These are phyloP conservation scores for Toxotes lorentzi DNA, from an alignment of 2,797 vertebrate species.

Conservation along the genomic window DNA sequence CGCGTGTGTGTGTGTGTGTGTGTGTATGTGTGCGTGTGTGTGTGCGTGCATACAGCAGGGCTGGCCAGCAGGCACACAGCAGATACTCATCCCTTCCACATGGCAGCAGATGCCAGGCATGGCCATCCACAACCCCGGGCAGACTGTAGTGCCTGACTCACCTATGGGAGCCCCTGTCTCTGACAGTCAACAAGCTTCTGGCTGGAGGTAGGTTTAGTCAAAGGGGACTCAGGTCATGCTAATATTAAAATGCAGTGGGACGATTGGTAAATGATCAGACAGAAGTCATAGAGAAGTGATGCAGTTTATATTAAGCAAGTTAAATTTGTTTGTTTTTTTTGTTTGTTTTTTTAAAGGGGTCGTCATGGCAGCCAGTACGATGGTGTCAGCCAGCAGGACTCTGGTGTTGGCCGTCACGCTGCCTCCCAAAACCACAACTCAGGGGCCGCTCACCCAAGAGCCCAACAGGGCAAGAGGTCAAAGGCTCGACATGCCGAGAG, in stretches of 20 bases:
- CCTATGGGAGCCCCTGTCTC: conserved; percentile 86
- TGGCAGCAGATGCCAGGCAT: conserved; percentile 98
- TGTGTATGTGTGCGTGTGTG: conserved; percentile 1
- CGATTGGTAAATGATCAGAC: not conserved
- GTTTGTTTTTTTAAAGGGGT: conserved; percentile 67
- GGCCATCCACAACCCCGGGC: conserved; percentile 93
- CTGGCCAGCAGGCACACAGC: conserved; percentile 97
- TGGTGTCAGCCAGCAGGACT: conserved; percentile 89
- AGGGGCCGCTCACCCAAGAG: conserved; percentile 86
- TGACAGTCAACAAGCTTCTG: conserved; percentile 89
- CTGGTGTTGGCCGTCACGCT: conserved; percentile 87
- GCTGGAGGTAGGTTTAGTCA: conserved; percentile 90
- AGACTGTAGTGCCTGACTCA: conserved; percentile 90
- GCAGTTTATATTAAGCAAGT: not conserved
- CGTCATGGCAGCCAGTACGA: conserved; percentile 94
- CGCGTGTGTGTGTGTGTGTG: not conserved
- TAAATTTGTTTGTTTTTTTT: not conserved
- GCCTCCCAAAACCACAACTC: conserved; percentile 88
- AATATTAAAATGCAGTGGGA: not conserved
- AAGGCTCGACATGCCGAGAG: conserved; percentile 86
- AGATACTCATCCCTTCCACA: conserved; percentile 96
- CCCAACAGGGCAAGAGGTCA: conserved; percentile 92
- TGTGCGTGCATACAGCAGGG: conserved; percentile 88
- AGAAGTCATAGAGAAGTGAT: not conserved
- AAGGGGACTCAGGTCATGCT: not conserved